These are phyloP conservation scores for Polydrusus tereticollis DNA, from an alignment of 2,888 invertebrate genomes.

Conservation along the genomic window DNA sequence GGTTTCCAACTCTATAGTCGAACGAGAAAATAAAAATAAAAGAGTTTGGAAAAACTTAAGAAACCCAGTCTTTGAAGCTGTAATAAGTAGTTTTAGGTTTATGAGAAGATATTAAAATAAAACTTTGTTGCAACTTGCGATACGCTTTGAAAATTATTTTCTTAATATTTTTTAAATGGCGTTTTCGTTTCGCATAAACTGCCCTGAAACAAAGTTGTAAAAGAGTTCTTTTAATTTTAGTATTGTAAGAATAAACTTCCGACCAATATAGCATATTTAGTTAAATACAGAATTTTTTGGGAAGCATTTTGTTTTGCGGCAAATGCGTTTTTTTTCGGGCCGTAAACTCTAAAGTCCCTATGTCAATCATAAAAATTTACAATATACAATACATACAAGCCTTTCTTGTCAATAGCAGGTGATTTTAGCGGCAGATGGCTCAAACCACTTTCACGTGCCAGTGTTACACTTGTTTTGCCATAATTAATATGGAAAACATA, in stretches of 20 bases:
- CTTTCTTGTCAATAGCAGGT: slow-evolving; percentile 22
- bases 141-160: background rate
- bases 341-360: too few relatives aligned
- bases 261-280: background rate
- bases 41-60: slow-evolving; percentile 23
- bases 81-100: slow-evolving; percentile 30
- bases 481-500: background rate
- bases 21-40: slow-evolving; percentile 29
- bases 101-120: slow-evolving; percentile 22
- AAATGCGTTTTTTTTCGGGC: too few relatives aligned
- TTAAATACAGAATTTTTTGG: background rate
- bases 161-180: background rate
- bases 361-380: too few relatives aligned
- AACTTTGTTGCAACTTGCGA: background rate
- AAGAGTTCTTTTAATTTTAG: background rate
- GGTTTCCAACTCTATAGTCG: slow-evolving; percentile 17
- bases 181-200: background rate
- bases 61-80: slow-evolving; percentile 24
- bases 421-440: slow-evolving; percentile 30
- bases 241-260: background rate
- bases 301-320: background rate
- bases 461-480: background rate
- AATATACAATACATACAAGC: too few relatives aligned
- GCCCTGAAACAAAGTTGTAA: background rate
- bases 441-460: slow-evolving; percentile 25